These are phyloP conservation scores for Lepus oiostolus DNA, from an alignment of 2,797 vertebrate species.

Conservation along the genomic window DNA sequence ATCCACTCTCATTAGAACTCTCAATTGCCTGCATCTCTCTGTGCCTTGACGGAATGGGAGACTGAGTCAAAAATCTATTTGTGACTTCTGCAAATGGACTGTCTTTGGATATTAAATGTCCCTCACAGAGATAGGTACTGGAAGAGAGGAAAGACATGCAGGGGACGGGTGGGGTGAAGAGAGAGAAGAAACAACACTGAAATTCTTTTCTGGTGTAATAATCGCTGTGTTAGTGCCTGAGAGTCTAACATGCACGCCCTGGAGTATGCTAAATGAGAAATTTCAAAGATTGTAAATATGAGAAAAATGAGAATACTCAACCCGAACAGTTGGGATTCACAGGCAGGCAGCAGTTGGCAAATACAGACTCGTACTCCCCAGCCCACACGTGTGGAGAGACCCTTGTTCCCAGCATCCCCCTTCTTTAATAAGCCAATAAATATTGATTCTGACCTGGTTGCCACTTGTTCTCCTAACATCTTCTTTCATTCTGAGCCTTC, in stretches of 20 bases:
- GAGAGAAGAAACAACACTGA: slow-evolving; percentile 70
- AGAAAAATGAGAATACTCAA: slow-evolving; percentile 77
- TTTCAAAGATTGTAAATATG: slow-evolving; percentile 81
- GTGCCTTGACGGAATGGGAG: background rate
- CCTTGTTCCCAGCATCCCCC: slow-evolving; percentile 60
- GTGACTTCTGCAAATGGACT: background rate
- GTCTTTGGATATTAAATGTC: slow-evolving; percentile 68
- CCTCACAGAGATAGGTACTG: slow-evolving; percentile 63
- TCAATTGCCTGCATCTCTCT: background rate
- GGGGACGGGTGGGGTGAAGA: background rate
- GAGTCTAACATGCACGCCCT: slow-evolving; percentile 40
- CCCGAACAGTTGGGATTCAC: slow-evolving; percentile 76
- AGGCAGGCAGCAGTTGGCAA: slow-evolving; percentile 78
- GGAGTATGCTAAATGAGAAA: slow-evolving; percentile 73
- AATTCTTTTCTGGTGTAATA: slow-evolving; percentile 72
- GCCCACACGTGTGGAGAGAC: slow-evolving; percentile 62
- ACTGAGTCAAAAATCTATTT: background rate
- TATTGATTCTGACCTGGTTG: slow-evolving; percentile 85
- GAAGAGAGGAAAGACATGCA: slow-evolving; percentile 27
- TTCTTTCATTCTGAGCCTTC: slow-evolving; percentile 80
- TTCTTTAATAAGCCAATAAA: slow-evolving; percentile 85
- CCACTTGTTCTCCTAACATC: slow-evolving; percentile 77
- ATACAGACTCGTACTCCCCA: slow-evolving; percentile 52
- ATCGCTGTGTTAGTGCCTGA: slow-evolving; percentile 74
- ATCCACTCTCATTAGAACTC: background rate